Conservation (phyloP, 2,888 invertebrate species). For the Xylota sylvarum region DNA sequence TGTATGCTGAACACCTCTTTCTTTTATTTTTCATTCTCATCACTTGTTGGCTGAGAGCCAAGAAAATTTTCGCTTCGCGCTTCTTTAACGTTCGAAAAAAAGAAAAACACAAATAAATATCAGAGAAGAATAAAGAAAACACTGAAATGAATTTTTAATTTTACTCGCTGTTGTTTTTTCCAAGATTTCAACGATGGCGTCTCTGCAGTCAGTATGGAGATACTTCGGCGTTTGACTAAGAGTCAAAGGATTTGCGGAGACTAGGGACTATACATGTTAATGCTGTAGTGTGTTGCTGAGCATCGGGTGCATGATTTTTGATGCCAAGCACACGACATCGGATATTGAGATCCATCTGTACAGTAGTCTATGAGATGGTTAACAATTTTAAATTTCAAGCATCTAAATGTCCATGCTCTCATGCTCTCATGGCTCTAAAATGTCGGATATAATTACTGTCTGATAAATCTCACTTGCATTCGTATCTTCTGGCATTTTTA, state of each 20-base stretch:
- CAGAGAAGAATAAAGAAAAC: background rate
- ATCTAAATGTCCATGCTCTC: too few species aligned
- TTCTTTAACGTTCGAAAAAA: slow-evolving; percentile 17
- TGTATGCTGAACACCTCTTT: background rate
- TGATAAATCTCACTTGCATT: too few species aligned
- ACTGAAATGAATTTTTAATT: slow-evolving; percentile 10
- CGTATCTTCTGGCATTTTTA: too few species aligned
- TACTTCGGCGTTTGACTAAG: background rate
- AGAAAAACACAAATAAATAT: slow-evolving; percentile 25
- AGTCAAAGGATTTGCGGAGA: background rate
- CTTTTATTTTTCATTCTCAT: slow-evolving; percentile 20
- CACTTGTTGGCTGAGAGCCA: slow-evolving; percentile 34
- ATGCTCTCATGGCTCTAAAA: too few species aligned
- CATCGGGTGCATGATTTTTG: too few species aligned
- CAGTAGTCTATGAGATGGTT: too few species aligned
- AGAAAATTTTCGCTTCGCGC: slow-evolving; percentile 33
- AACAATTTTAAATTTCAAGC: too few species aligned
- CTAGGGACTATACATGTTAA: background rate
- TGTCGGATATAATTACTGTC: too few species aligned
- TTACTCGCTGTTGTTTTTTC: background rate
- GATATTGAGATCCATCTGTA: too few species aligned
- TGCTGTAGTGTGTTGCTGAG: background rate
- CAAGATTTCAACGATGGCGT: background rate
- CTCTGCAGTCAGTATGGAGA: background rate
- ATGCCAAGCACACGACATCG: too few species aligned